These are phyloP conservation scores for Hippocampus barbouri DNA, from an alignment of 2,113 vertebrate species.

Conservation along the genomic window DNA sequence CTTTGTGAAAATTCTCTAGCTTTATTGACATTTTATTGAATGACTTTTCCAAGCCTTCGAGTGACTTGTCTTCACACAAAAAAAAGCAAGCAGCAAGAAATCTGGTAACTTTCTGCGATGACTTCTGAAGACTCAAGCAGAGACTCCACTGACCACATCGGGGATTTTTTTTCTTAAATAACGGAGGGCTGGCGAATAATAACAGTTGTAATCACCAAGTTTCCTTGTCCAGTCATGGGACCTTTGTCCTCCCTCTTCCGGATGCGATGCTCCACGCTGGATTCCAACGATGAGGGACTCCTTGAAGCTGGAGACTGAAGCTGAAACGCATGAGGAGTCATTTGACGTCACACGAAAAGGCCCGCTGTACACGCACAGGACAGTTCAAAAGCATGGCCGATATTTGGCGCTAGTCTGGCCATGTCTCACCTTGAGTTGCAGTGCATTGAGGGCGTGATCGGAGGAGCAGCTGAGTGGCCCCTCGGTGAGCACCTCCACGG, in stretches of 20 bases:
- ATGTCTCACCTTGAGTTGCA: constrained; percentile 72
- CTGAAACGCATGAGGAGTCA: constrained; percentile 30
- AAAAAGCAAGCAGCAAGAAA: no score
- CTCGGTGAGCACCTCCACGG: constrained; percentile 65
- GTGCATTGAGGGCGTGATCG: constrained; percentile 67
- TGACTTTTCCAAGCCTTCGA: no score
- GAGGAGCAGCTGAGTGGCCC: constrained; percentile 72
- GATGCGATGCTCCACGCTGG: constrained; percentile 37
- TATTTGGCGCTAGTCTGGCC: not conserved
- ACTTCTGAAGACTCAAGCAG: no score
- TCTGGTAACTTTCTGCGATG: no score
- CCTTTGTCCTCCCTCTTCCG: constrained; percentile 43
- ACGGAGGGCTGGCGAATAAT: not conserved
- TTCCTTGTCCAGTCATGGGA: constrained; percentile 45
- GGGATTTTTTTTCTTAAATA: no score
- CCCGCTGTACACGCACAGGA: not conserved
- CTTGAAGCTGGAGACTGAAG: constrained; percentile 41
- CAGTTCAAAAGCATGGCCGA: not conserved
- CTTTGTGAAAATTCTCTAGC: no score
- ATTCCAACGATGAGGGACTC: constrained; percentile 15
- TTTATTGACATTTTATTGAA: not conserved
- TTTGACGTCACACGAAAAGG: not conserved
- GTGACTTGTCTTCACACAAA: no score
- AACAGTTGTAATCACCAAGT: constrained; percentile 54
- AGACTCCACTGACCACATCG: no score